Base-by-base conservation (phyloP, 2,888 invertebrate genomes). In the Tenthredo livida region DNA sequence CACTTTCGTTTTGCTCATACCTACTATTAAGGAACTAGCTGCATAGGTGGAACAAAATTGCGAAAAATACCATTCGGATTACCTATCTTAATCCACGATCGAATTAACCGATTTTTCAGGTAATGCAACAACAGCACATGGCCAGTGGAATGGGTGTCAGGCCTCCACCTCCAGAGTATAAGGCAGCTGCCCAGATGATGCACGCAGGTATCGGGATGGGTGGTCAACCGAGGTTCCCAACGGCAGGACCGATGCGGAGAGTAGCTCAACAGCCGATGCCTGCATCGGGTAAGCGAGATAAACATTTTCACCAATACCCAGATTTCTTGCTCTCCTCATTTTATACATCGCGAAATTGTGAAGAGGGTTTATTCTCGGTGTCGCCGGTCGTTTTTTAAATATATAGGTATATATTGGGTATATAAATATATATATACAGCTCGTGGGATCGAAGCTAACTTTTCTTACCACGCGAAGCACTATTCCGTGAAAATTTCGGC, bases 111-210 rank as follows among this genome's bases (percentile, higher is more conserved):
- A 37, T 87, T 78, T 87, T 88, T 73, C 85, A 93, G 91, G 92
- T 91, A 87, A 91, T 93, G 89, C 93, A 93, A 86, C 94, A 95
- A 87, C 93, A 93, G 83, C 94, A 95, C 87, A 94, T 94, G 93
- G 90, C 91, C 77, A 91, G 91, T 87, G 90, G 91, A 43, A 91
- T 93, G 88, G 93, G 93, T 0, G 94, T 95, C 33, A 95, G 97
- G 84, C 97, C 97, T 43, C 97, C 97, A 67, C 98, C 97, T 2
- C 97, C 97, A 93, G 97, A 98, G 94, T 97, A 97, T 93, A 95
- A 96, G 9, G 92, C 91, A 90, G 95, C 94, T 89, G 94, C 95
- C 43, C 95, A 95, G 89, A 94, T 95, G 94, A 94, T 95, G 94
- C 95, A 95, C 88, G 93, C 94, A 10, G 94, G 94, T 84, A 93